Percentiles rank a stretch among this genome's conserved stretches.
Conservation (phyloP, 2,113 vertebrate genomes). For the Mugil cephalus region DNA sequence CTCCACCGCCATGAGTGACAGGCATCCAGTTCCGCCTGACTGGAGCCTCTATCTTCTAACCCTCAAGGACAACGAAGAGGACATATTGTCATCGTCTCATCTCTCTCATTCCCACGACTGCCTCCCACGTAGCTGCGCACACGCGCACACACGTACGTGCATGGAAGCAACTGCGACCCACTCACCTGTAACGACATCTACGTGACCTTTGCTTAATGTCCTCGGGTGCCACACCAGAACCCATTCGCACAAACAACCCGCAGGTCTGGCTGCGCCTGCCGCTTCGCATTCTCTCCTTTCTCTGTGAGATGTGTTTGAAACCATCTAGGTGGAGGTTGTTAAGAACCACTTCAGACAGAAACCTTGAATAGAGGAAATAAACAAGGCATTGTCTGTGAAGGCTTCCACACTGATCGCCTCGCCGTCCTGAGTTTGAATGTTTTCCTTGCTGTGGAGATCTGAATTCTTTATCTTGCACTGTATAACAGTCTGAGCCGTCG, state of each 20-base stretch:
- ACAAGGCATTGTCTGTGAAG: conserved; percentile 71
- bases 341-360: conserved; percentile 74
- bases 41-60: conserved; percentile 73
- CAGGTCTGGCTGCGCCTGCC: conserved; percentile 68
- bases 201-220: conserved; percentile 79
- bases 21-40: conserved; percentile 80
- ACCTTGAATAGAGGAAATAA: conserved; percentile 69
- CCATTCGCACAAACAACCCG: conserved; percentile 74
- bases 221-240: conserved; percentile 61
- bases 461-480: conserved; percentile 54
- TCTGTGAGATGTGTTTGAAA: conserved; percentile 56
- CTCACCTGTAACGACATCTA: conserved; percentile 79
- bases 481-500: conserved; percentile 14
- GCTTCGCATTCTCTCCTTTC: conserved; percentile 72
- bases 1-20: conserved; percentile 78
- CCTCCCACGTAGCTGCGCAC: conserved; percentile 51
- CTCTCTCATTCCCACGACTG: conserved; percentile 56
- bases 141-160: conserved; percentile 4
- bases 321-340: conserved; percentile 61
- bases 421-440: conserved; percentile 41
- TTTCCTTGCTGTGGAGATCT: conserved; percentile 52
- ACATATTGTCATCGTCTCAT: conserved; percentile 82
- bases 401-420: conserved; percentile 55
- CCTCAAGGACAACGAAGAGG: conserved; percentile 80
- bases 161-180: conserved; percentile 41